Evolutionary conservation across 2,113 vertebrate genomes (phyloP).

Genomic region (Mastomys coucha): DNA sequence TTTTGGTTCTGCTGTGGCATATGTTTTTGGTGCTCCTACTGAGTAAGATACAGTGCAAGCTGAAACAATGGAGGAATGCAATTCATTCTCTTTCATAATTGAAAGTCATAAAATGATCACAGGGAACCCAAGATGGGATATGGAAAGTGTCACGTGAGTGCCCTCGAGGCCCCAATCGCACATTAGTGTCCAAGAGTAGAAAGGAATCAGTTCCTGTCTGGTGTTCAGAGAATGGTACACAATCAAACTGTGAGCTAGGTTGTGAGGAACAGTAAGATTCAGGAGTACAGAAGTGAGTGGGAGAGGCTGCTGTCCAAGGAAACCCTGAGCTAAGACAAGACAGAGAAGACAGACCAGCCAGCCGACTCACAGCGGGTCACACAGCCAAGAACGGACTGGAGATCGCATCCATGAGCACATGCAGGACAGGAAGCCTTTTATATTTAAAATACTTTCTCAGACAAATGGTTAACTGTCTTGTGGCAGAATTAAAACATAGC

Average conservation of each 20-base stretch:
- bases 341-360: background rate
- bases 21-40: background rate
- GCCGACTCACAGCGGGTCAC: rapidly evolving
- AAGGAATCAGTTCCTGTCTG: background rate
- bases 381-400: rapidly evolving
- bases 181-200: background rate
- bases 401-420: background rate
- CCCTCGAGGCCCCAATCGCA: background rate
- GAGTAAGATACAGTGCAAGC: background rate
- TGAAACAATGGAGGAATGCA: background rate
- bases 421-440: background rate
- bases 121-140: background rate
- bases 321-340: background rate
- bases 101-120: background rate
- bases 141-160: background rate
- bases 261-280: background rate
- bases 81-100: background rate
- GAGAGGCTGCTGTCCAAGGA: background rate
- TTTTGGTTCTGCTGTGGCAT: background rate
- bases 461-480: background rate
- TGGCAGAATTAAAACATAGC: background rate
- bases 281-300: background rate
- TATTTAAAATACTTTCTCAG: background rate
- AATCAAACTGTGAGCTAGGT: background rate
- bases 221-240: background rate